Conservation (phyloP, 1,140 invertebrate species). For the Luehdorfia chinensis region DNA sequence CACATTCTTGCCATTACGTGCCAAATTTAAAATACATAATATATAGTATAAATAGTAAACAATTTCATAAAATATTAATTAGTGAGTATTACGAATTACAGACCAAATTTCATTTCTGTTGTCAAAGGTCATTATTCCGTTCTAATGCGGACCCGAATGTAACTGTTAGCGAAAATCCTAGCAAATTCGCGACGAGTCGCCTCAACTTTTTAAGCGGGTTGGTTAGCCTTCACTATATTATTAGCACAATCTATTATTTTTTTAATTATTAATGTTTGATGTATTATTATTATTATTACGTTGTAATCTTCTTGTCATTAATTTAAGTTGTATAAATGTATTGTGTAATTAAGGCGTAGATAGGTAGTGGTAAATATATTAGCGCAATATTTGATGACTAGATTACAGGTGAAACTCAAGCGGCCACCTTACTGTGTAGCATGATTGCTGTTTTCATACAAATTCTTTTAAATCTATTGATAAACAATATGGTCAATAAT, state of each 20-base stretch:
- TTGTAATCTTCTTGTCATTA: conserved; percentile 74
- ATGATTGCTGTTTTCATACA: conserved; percentile 13
- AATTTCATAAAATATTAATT: too few relatives aligned
- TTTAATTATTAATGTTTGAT: conserved; percentile 42
- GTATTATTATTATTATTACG: conserved; percentile 61
- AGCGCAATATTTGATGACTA: conserved; percentile 63
- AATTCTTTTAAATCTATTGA: neutral
- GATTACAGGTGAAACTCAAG: conserved; percentile 28
- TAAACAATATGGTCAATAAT: too few relatives aligned
- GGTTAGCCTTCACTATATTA: conserved; percentile 32
- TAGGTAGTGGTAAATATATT: conserved; percentile 72
- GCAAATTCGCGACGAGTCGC: conserved; percentile 19
- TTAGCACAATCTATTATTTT: conserved; percentile 69
- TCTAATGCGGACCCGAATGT: neutral
- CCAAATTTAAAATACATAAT: too few relatives aligned
- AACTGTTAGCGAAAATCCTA: neutral
- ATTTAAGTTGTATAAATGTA: conserved; percentile 76
- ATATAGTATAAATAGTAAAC: too few relatives aligned
- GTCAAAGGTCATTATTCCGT: too few relatives aligned
- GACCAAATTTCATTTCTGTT: too few relatives aligned
- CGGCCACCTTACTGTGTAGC: conserved; percentile 7
- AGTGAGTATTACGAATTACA: too few relatives aligned
- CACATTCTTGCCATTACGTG: too few relatives aligned
- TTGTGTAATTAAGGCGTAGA: conserved; percentile 72
- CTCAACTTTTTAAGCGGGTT: conserved; percentile 20